A percentile compares a stretch with the other conserved stretches of the same genome.
Evolutionary conservation across 2,113 vertebrate species (phyloP).

Genomic region (Cyanoliseus patagonus): DNA sequence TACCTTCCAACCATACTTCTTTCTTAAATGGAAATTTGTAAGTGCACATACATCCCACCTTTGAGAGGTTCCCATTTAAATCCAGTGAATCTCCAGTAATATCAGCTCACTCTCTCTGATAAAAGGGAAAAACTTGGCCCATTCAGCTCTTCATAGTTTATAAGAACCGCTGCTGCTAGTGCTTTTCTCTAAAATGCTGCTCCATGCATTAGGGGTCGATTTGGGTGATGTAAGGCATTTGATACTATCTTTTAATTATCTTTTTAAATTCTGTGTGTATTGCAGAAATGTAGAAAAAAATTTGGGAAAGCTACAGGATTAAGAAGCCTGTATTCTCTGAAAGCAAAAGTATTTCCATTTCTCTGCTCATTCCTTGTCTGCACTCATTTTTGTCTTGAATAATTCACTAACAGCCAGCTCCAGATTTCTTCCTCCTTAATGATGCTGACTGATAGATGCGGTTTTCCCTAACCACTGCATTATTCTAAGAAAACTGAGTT

Average conservation of each 20-base stretch:
- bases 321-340: neutral
- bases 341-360: neutral
- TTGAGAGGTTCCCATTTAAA: neutral
- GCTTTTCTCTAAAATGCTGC: neutral
- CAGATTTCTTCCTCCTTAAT: conserved; percentile 42
- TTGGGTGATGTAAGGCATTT: neutral
- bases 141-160: neutral
- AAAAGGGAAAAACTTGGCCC: neutral
- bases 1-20: neutral
- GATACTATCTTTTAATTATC: neutral
- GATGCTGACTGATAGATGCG: conserved; percentile 50
- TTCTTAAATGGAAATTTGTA: neutral
- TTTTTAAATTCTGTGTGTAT: neutral
- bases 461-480: conserved; percentile 17
- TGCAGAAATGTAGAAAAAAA: neutral
- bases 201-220: neutral
- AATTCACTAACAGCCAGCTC: conserved; percentile 49
- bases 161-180: neutral
- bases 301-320: neutral
- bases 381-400: conserved; percentile 39
- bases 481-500: conserved; percentile 17
- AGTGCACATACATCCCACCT: neutral
- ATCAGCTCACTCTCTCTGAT: neutral
- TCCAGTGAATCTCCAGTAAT: neutral
- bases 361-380: neutral